These are phyloP conservation scores for Cosmia trapezina DNA, from an alignment of 2,888 invertebrate species.

Conservation along the genomic window DNA sequence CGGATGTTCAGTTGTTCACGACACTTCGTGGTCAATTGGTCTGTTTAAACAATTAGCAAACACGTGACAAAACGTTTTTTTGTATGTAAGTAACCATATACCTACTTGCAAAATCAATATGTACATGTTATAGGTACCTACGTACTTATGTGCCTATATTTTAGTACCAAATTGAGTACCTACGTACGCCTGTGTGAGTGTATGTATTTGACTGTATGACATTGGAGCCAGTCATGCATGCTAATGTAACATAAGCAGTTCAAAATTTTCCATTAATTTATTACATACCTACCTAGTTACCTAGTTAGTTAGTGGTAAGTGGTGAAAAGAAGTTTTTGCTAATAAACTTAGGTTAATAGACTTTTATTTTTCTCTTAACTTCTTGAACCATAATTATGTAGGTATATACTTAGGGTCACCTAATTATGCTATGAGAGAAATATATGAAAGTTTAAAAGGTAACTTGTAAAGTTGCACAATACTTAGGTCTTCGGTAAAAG, in stretches of 20 bases:
- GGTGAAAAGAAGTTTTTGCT: background rate
- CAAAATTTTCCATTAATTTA: background rate
- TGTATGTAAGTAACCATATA: constrained; percentile 4
- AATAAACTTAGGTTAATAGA: no score
- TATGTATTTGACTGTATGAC: constrained; percentile 13
- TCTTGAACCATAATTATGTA: no score
- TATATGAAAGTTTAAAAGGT: background rate
- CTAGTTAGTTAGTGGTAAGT: no score
- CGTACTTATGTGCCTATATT: no score
- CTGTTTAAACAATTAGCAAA: constrained; percentile 61
- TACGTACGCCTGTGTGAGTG: background rate
- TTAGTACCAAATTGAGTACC: no score
- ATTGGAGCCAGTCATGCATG: constrained; percentile 13
- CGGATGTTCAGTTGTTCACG: constrained; percentile 49
- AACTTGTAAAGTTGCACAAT: background rate
- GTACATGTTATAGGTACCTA: background rate
- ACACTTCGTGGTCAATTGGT: constrained; percentile 55
- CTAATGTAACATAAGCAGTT: constrained; percentile 7
- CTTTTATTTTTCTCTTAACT: no score
- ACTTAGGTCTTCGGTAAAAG: background rate
- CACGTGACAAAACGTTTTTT: constrained; percentile 55
- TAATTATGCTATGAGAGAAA: background rate
- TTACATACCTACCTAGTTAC: background rate
- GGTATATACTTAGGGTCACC: no score
- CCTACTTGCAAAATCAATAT: constrained; percentile 27